A percentile compares a stretch with the other conserved stretches of the same genome.
Conservation (phyloP, 1,140 invertebrate genomes). For the honey bee (Apis mellifera) region DNA sequence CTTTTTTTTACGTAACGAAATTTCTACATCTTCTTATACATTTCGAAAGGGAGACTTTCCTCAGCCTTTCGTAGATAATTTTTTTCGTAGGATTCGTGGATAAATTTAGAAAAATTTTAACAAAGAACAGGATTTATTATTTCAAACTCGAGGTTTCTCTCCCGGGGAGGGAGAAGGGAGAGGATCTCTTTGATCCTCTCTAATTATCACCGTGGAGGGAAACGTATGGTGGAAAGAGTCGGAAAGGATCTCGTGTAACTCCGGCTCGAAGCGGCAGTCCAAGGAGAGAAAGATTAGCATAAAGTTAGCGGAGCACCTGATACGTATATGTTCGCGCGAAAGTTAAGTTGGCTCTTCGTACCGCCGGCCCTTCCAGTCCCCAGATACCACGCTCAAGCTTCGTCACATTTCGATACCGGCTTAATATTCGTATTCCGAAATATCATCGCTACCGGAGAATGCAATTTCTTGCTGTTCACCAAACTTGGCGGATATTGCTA, state of each 20-base stretch:
- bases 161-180: no score
- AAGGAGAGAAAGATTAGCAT: constrained; percentile 66
- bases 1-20: no score
- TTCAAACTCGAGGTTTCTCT: no score
- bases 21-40: no score
- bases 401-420: constrained; percentile 64
- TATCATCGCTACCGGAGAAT: constrained; percentile 46
- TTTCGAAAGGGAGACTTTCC: no score
- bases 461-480: constrained; percentile 24
- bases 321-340: constrained; percentile 56
- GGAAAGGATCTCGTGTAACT: constrained; percentile 1
- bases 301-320: constrained; percentile 60
- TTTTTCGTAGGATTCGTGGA: no score
- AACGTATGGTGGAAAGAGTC: constrained; percentile 1
- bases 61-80: no score
- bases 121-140: no score
- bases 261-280: constrained; percentile 35
- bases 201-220: not conserved
- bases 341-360: constrained; percentile 67
- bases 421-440: constrained; percentile 35
- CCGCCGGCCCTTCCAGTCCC: constrained; percentile 62
- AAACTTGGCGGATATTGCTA: not conserved
- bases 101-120: no score
- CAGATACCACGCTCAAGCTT: constrained; percentile 53
- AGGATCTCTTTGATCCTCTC: not conserved